Conservation (phyloP, 2,888 invertebrate genomes). For the Himalopsyche japonica region DNA sequence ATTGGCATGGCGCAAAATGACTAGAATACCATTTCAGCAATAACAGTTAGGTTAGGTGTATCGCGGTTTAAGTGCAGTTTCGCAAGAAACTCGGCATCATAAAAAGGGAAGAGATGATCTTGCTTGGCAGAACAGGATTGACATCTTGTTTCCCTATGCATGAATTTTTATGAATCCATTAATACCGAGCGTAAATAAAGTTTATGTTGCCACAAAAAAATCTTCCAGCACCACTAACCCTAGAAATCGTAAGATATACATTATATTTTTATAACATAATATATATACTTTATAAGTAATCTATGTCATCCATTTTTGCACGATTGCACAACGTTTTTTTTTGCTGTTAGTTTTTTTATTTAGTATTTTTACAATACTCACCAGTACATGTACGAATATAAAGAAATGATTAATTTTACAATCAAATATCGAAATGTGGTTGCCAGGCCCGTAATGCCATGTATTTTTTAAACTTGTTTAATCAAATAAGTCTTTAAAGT, state of each 20-base stretch:
- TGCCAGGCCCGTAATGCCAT: too few relatives aligned
- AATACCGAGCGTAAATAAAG: neutral
- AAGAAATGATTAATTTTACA: too few relatives aligned
- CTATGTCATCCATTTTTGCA: too few relatives aligned
- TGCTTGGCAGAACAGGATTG: neutral
- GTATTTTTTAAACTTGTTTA: too few relatives aligned
- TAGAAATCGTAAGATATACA: neutral
- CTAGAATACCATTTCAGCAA: neutral
- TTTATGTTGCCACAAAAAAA: neutral
- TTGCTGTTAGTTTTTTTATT: too few relatives aligned
- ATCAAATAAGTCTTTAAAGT: too few relatives aligned
- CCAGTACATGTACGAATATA: too few relatives aligned
- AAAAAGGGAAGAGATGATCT: neutral
- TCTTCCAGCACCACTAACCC: neutral
- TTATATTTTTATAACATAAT: too few relatives aligned
- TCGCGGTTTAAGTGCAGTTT: neutral
- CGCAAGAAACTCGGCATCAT: neutral
- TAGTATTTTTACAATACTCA: too few relatives aligned
- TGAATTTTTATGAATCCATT: neutral
- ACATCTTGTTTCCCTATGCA: neutral
- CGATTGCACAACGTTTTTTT: too few relatives aligned
- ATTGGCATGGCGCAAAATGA: neutral
- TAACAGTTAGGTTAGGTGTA: neutral
- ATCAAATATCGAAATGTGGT: too few relatives aligned
- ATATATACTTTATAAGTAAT: too few relatives aligned